These are phyloP conservation scores for Drosophila orosa DNA, from an alignment of 1,140 invertebrate genomes.

Conservation along the genomic window DNA sequence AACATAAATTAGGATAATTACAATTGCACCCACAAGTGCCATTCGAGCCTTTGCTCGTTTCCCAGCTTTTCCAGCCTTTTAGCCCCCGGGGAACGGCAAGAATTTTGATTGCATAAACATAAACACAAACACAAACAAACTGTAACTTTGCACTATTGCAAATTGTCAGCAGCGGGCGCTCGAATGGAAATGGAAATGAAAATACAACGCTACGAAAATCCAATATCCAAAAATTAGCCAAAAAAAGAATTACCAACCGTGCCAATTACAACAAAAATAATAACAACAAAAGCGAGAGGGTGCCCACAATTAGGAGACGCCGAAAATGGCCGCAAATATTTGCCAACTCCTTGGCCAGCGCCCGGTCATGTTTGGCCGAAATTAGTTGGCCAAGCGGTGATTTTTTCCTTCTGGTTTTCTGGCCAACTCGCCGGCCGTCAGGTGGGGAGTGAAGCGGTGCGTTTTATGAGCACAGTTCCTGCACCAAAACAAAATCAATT, in stretches of 20 bases:
- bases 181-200: slow-evolving; percentile 69
- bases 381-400: slow-evolving; percentile 73
- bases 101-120: slow-evolving; percentile 79
- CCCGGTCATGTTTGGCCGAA: slow-evolving; percentile 58
- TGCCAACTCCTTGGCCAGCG: slow-evolving; percentile 65
- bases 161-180: slow-evolving; percentile 48
- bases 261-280: slow-evolving; percentile 67
- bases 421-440: neutral
- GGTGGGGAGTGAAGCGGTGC: slow-evolving; percentile 48
- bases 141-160: slow-evolving; percentile 36
- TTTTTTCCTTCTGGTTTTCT: slow-evolving; percentile 30
- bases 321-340: slow-evolving; percentile 70
- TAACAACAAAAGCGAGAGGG: slow-evolving; percentile 25
- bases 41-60: slow-evolving; percentile 48
- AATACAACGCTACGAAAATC: slow-evolving; percentile 30
- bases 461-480: slow-evolving; percentile 53
- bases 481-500: slow-evolving; percentile 75
- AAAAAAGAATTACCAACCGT: slow-evolving; percentile 53
- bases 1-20: slow-evolving; percentile 83
- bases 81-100: slow-evolving; percentile 53
- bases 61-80: slow-evolving; percentile 4
- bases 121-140: slow-evolving; percentile 54
- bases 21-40: slow-evolving; percentile 82
- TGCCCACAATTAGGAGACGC: slow-evolving; percentile 63
- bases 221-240: slow-evolving; percentile 71